Percentiles rank a stretch among this genome's conserved stretches.
Conservation (phyloP, 2,113 vertebrate genomes). For the Leptobrachium ailaonicum region DNA sequence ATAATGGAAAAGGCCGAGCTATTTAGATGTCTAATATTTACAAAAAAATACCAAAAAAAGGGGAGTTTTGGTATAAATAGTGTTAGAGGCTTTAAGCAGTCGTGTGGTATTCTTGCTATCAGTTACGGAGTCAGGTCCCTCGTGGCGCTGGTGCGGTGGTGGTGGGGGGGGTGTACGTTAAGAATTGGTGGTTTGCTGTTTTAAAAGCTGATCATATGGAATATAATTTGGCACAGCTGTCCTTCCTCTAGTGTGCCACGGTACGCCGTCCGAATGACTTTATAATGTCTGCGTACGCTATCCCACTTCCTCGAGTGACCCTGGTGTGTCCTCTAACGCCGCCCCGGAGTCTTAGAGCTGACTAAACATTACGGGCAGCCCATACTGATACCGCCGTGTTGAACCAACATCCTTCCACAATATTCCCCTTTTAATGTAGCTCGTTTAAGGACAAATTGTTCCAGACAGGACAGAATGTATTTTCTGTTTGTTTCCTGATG, state of each 20-base stretch:
- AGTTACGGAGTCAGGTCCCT: not conserved
- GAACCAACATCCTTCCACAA: not conserved
- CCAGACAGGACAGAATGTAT: no score
- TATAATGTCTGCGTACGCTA: not conserved
- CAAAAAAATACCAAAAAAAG: no score
- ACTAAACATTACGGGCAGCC: conserved; percentile 13
- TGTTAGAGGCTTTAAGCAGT: not conserved
- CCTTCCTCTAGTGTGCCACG: not conserved
- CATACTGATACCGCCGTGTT: conserved; percentile 3
- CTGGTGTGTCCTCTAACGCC: conserved; percentile 9
- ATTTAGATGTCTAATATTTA: no score
- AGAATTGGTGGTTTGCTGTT: not conserved
- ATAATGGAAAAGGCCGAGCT: no score
- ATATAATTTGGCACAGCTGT: conserved; percentile 20
- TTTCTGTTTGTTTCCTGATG: no score
- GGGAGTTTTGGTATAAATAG: not conserved
- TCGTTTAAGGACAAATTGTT: no score
- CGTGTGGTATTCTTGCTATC: not conserved
- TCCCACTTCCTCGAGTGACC: conserved; percentile 21
- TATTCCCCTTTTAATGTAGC: no score
- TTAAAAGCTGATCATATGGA: conserved; percentile 2
- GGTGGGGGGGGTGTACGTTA: no score
- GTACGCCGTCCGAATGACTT: conserved; percentile 6
- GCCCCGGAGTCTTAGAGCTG: not conserved
- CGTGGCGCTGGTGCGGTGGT: no score